Percentiles rank a stretch among this genome's conserved stretches.
Conservation (phyloP, 2,113 vertebrate genomes). For the Oreochromis tanganicae region DNA sequence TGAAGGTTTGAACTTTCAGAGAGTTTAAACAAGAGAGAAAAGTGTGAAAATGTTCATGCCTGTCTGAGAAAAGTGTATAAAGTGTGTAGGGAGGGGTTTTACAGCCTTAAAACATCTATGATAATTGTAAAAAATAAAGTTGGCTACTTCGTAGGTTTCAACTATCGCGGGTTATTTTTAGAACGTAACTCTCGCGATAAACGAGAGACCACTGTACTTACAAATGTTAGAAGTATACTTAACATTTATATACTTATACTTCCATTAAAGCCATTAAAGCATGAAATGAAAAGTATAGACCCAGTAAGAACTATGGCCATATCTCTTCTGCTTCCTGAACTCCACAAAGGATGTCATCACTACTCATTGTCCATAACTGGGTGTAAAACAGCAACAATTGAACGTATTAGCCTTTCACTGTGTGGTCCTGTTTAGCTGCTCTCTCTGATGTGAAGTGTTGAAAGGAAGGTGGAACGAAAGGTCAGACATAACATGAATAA, state of each 20-base stretch:
- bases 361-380: not conserved
- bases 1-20: not conserved
- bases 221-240: not conserved
- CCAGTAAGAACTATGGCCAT: accelerated
- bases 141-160: no score
- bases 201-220: accelerated
- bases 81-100: not conserved
- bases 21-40: not conserved
- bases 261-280: not conserved
- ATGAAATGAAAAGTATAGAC: not conserved
- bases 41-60: not conserved
- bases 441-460: not conserved
- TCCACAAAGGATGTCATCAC: not conserved
- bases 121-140: no score
- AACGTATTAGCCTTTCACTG: not conserved
- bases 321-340: not conserved
- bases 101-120: not conserved
- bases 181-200: not conserved
- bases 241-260: not conserved
- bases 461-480: not conserved
- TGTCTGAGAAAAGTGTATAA: not conserved
- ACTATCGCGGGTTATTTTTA: no score
- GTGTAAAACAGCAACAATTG: not conserved
- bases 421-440: not conserved
- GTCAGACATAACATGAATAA: not conserved